These are phyloP conservation scores for Chromoteleia sp. DNA, from an alignment of 2,888 invertebrate species.

Conservation along the genomic window DNA sequence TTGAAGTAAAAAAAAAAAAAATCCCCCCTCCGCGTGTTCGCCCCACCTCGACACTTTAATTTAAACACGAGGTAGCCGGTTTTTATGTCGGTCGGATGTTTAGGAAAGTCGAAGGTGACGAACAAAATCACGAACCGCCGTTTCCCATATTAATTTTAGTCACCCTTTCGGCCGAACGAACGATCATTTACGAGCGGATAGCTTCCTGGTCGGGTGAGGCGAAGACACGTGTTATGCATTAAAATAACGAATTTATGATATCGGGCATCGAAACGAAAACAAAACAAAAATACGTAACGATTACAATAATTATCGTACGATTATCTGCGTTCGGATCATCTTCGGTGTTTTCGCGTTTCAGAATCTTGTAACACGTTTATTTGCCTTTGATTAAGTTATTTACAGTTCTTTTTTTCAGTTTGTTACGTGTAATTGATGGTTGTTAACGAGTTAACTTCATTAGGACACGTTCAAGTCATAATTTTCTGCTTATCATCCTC, in stretches of 20 bases:
- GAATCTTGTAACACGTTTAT: no score
- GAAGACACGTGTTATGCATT: constrained; percentile 66
- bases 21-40: not conserved
- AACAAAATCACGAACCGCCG: constrained; percentile 64
- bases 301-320: constrained; percentile 4
- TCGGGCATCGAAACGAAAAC: constrained; percentile 16
- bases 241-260: constrained; percentile 49
- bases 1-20: constrained; percentile 22
- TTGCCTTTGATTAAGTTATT: no score
- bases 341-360: no score
- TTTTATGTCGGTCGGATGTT: constrained; percentile 73
- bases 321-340: not conserved
- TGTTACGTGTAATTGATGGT: no score
- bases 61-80: constrained; percentile 43
- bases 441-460: no score
- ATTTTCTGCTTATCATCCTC: no score
- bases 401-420: no score
- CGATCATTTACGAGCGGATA: constrained; percentile 65
- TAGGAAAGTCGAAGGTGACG: constrained; percentile 67
- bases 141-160: constrained; percentile 73
- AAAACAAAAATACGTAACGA: not conserved
- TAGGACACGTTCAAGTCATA: no score
- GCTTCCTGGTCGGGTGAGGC: constrained; percentile 54
- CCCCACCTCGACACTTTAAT: constrained; percentile 24
- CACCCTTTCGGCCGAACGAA: constrained; percentile 45